These are phyloP conservation scores for Sus scrofa DNA, from an alignment of 2,113 vertebrate species.

Conservation along the genomic window T2T-Sscrofa CM000812.6:36574001-36574500, in stretches of 20 bases:
- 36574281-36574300: not conserved
- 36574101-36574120: not conserved
- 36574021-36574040: not conserved
- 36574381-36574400: not conserved
- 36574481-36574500: not conserved
- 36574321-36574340: not conserved
- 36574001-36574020: not conserved
- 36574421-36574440: not conserved
- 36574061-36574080: not conserved
- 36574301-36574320: not conserved
- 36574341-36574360: slow-evolving; percentile 1
- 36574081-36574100: not conserved
- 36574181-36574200: not conserved
- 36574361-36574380: not conserved
- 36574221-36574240: not conserved
- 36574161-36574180: not conserved
- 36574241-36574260: not conserved
- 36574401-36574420: not conserved
- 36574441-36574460: not conserved
- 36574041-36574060: not conserved
- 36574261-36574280: not conserved
- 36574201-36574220: not conserved
- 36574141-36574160: not conserved
- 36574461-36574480: not conserved
- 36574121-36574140: not conserved